Evolutionary conservation across 2,888 invertebrate species (phyloP).

Genomic region (Amiota minor): DNA sequence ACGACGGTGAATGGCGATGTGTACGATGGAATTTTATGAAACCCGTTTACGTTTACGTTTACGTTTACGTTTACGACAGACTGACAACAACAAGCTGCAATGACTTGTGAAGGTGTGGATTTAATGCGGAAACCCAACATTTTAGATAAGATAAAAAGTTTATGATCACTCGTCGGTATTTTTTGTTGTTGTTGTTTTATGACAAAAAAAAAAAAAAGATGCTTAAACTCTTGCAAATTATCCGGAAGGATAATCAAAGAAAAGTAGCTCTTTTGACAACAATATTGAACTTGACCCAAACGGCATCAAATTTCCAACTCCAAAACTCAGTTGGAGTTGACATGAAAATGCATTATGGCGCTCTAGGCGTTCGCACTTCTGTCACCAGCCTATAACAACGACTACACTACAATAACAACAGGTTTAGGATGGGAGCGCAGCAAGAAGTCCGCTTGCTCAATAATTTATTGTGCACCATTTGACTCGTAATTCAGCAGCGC

Average conservation of each 20-base stretch:
- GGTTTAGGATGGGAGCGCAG: neutral
- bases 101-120: conserved; percentile 15
- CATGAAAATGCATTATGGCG: conserved; percentile 2
- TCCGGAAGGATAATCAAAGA: neutral
- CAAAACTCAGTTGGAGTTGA: no score
- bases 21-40: neutral
- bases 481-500: conserved; percentile 15
- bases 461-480: conserved; percentile 11
- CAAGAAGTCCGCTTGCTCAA: neutral
- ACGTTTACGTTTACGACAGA: conserved; percentile 4
- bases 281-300: no score
- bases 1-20: neutral
- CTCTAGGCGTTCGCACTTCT: conserved; percentile 11
- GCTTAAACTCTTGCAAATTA: neutral
- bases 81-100: neutral
- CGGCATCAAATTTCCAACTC: no score
- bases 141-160: conserved; percentile 12
- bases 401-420: neutral
- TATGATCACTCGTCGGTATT: neutral
- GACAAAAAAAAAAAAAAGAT: neutral
- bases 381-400: neutral
- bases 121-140: conserved; percentile 4
- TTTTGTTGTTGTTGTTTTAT: no score
- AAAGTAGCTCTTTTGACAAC: no score
- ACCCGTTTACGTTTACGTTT: neutral